phyloP scores from a whole-genome alignment of 2,113 vertebrate genomes.

The Cygnus buccinator region DNA sequence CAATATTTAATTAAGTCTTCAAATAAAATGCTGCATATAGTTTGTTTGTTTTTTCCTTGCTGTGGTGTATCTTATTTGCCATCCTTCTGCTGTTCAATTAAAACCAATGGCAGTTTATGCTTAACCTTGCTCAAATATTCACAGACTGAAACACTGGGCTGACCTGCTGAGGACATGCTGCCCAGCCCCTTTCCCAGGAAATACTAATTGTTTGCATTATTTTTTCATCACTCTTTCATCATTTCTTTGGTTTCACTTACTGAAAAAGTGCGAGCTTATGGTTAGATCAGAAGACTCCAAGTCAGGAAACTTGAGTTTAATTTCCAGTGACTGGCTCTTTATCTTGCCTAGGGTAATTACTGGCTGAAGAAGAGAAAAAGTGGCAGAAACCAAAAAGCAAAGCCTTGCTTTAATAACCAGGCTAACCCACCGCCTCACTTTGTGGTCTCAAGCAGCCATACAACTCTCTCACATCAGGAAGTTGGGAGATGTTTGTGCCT shows the following conservation, averaged over 20 bases:
- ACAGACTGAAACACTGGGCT: not conserved
- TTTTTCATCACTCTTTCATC: not conserved
- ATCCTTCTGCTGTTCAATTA: not conserved
- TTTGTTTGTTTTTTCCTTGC: not conserved
- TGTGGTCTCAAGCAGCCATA: not conserved
- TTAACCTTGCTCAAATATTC: not conserved
- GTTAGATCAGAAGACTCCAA: not conserved
- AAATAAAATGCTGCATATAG: not conserved
- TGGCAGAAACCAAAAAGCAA: not conserved
- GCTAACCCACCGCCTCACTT: rapidly evolving
- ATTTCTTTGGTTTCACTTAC: not conserved
- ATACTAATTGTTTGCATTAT: not conserved
- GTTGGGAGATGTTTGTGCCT: not conserved
- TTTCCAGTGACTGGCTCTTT: not conserved
- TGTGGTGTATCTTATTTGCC: not conserved
- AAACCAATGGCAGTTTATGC: not conserved
- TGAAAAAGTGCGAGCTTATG: not conserved
- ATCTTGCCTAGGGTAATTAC: not conserved
- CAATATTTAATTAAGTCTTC: not conserved
- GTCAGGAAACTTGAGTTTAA: not conserved
- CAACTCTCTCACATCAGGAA: rapidly evolving
- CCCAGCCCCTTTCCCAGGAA: not conserved
- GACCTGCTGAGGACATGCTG: not conserved
- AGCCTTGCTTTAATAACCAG: not conserved
- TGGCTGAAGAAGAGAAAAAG: not conserved